Evolutionary conservation across 2,113 vertebrate species (phyloP).

Genomic region (Origma solitaria): DNA sequence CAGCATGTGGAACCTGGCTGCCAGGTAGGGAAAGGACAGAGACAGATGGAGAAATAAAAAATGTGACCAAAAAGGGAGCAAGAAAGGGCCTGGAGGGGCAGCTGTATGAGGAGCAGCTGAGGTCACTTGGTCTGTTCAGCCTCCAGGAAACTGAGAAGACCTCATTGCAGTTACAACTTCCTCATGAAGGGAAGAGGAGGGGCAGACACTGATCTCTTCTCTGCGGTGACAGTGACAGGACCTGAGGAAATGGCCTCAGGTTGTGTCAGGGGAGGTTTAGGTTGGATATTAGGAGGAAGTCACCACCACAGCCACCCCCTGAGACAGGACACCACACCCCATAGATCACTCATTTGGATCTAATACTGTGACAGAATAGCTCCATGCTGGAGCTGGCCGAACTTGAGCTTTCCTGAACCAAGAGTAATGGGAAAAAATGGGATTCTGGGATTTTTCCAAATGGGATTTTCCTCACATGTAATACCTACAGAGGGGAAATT

Average conservation of each 20-base stretch:
- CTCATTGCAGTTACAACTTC: background rate
- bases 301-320: background rate
- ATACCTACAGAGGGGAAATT: background rate
- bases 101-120: background rate
- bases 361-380: background rate
- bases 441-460: too few species aligned
- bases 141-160: background rate
- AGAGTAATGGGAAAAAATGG: fast-evolving
- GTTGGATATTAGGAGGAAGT: background rate
- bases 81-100: background rate
- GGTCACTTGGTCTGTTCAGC: background rate
- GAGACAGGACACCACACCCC: background rate
- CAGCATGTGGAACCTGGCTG: background rate
- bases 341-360: background rate
- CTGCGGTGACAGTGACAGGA: background rate
- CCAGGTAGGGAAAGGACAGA: background rate
- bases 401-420: background rate
- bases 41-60: background rate
- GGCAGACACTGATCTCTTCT: background rate
- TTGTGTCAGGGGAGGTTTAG: background rate
- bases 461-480: background rate
- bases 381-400: background rate
- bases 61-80: background rate
- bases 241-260: background rate
- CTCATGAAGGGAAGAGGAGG: background rate